Evolutionary conservation across 2,888 invertebrate species (phyloP).

Genomic region (Nebria salina): DNA sequence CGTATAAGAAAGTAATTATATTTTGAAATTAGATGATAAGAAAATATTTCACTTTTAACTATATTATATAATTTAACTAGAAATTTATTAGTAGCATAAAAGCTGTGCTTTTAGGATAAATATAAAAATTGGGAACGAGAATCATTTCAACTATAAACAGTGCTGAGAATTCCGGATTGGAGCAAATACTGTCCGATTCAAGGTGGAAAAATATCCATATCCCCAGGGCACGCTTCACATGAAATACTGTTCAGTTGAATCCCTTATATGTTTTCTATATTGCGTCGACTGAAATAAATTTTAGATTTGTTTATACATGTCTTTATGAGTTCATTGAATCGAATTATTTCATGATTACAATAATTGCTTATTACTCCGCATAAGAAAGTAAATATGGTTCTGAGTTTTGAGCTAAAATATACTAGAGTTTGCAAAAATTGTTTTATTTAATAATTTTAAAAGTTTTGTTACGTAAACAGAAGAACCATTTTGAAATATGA

Average conservation of each 20-base stretch:
- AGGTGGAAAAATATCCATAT: not conserved
- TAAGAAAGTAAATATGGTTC: too few relatives aligned
- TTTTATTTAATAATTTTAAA: not conserved
- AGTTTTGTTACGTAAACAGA: not conserved
- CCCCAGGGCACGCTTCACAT: not conserved
- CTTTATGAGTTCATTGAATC: not conserved
- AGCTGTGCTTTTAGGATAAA: too few relatives aligned
- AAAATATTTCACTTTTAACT: too few relatives aligned
- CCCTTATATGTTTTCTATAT: constrained; percentile 13
- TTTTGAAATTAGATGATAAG: too few relatives aligned
- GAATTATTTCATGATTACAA: too few relatives aligned
- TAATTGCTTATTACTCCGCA: too few relatives aligned
- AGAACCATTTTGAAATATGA: not conserved
- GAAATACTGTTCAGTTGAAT: constrained; percentile 6
- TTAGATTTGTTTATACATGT: not conserved
- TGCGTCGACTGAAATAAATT: not conserved
- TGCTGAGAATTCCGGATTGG: not conserved
- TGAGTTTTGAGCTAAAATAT: too few relatives aligned
- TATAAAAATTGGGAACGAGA: too few relatives aligned
- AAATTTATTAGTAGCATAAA: too few relatives aligned
- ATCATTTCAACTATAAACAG: not conserved
- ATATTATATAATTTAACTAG: too few relatives aligned
- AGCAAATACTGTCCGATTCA: not conserved
- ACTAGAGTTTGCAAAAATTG: not conserved
- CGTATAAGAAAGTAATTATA: too few relatives aligned